phyloP scores from a whole-genome alignment of 2,888 invertebrate genomes.

The Liposcelis brunnea region DNA sequence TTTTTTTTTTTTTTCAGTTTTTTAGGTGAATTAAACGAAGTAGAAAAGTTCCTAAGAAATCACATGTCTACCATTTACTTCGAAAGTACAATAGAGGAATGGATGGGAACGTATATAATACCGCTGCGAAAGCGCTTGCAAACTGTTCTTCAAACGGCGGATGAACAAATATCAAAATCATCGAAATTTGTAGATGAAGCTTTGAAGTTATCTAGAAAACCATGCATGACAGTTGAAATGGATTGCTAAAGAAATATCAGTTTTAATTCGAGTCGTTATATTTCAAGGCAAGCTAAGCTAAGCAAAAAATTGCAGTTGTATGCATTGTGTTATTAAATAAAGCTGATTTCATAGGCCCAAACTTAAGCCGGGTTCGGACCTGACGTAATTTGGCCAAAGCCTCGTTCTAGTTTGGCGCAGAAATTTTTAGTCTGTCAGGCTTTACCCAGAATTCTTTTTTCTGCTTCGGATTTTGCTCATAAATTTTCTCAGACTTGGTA shows the following conservation, averaged over 20 bases:
- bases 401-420: no score
- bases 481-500: no score
- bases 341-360: no score
- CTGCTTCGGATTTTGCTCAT: no score
- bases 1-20: constrained; percentile 26
- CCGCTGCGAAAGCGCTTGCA: constrained; percentile 33
- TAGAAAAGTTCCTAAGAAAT: constrained; percentile 34
- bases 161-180: background rate
- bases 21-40: constrained; percentile 30
- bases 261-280: no score
- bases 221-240: constrained; percentile 13
- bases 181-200: constrained; percentile 20
- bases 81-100: constrained; percentile 39
- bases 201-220: constrained; percentile 33
- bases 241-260: background rate
- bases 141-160: constrained; percentile 1
- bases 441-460: no score
- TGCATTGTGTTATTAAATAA: no score
- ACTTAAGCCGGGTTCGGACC: no score
- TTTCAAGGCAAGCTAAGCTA: no score
- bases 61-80: constrained; percentile 37
- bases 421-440: no score
- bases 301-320: no score
- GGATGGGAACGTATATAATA: constrained; percentile 36
- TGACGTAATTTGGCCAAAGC: no score